Evolutionary conservation across 2,797 vertebrate genomes (phyloP), one percentile per base, ranked within the genome.

Genomic region (Eutrigla gurnardus): DNA sequence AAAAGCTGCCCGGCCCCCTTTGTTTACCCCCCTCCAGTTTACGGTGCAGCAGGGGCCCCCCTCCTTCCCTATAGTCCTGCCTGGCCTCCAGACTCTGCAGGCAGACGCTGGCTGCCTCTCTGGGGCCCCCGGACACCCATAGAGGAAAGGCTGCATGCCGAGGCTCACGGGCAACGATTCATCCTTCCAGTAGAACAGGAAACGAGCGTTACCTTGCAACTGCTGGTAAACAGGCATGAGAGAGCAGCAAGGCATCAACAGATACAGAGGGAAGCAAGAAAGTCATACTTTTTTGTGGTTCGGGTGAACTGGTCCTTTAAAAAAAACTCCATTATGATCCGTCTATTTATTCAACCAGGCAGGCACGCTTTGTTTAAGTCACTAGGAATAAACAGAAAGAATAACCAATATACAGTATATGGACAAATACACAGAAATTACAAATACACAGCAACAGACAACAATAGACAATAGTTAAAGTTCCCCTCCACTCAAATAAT

Each of bases 11-110:
- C 81, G 59, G 75, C 84, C 89, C 83, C 89, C 89, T 92, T 93
- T 95, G 90, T 95, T 93, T 92, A 87, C 87, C 85, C 87, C 85
- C 70, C 49, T 82, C 40, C 35, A 36, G 86, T 94, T 94, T 95
- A 93, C 62, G 85, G 93, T 90, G 84, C 78, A 75, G 61, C 2
- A 32, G 6, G 8, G 14, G 4, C 42, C 58, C 55, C 61, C 42
- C 54, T 54, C 10, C 10, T 35, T 8, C 72, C 81, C 72, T 71
- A 43, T 39, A 73, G 80, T 62, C 73, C 77, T 71, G 72, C 75
- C 71, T 42, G 63, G 71, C 64, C 68, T 65, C 58, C 75, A 85
- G 88, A 81, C 80, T 84, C 80, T 84, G 63, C 67, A 80, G 74
- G 52, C 82, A 88, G 82, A 78, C 68, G 32, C 58, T 65, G 66